These are phyloP conservation scores for Lophius americanus DNA, from an alignment of 2,797 vertebrate genomes.

Conservation along the genomic window DNA sequence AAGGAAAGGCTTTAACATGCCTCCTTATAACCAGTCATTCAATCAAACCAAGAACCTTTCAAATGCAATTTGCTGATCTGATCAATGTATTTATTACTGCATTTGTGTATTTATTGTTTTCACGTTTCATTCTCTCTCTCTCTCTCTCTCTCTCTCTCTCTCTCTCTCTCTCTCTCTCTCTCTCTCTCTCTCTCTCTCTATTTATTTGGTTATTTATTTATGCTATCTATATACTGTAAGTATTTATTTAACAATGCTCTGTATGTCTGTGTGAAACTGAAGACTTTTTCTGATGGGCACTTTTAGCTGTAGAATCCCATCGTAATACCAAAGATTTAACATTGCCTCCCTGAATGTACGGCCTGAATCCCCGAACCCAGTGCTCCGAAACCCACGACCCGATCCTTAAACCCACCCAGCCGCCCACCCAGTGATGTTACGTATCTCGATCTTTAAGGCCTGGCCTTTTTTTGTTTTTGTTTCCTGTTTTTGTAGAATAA, in stretches of 20 bases:
- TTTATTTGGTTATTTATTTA: slow-evolving; percentile 85
- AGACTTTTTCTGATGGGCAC: slow-evolving; percentile 84
- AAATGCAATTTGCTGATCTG: slow-evolving; percentile 78
- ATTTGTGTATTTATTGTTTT: slow-evolving; percentile 81
- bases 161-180: too few relatives aligned
- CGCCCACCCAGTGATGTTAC: slow-evolving; percentile 71
- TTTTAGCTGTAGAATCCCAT: slow-evolving; percentile 85
- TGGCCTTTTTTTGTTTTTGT: slow-evolving; percentile 54
- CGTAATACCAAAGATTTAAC: slow-evolving; percentile 87
- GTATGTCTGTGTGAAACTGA: slow-evolving; percentile 83
- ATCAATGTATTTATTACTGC: slow-evolving; percentile 82
- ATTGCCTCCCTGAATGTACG: slow-evolving; percentile 87
- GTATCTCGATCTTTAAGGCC: slow-evolving; percentile 72
- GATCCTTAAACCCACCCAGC: slow-evolving; percentile 26
- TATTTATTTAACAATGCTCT: slow-evolving; percentile 85
- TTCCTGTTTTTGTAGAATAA: slow-evolving; percentile 62
- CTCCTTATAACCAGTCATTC: slow-evolving; percentile 73
- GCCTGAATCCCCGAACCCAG: slow-evolving; percentile 69
- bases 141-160: slow-evolving; percentile 36
- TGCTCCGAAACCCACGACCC: slow-evolving; percentile 15
- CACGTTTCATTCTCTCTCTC: slow-evolving; percentile 56
- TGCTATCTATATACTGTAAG: slow-evolving; percentile 83
- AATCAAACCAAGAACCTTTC: slow-evolving; percentile 69
- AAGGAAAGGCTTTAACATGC: slow-evolving; percentile 72
- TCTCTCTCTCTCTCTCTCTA: slow-evolving; percentile 46